Percentiles rank a stretch among this genome's conserved stretches.
These are phyloP conservation scores for Rhopilema esculentum DNA, from an alignment of 30 jellyfish, hydroid and myxozoan species.

Conservation along the genomic window DNA sequence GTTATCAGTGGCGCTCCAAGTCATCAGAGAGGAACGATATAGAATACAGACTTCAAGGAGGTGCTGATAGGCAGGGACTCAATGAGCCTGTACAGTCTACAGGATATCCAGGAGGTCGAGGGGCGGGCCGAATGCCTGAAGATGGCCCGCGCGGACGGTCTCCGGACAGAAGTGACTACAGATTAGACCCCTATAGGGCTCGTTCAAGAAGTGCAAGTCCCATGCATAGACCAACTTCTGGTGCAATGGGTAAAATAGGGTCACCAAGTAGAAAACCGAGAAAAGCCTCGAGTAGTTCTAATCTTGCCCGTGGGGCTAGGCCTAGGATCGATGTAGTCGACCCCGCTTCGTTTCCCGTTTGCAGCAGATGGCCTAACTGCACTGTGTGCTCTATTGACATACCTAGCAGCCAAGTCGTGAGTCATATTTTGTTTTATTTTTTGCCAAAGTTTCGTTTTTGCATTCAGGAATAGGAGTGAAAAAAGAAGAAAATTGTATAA, in stretches of 20 bases:
- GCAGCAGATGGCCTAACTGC: constrained; percentile 98
- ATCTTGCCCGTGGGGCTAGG: constrained; percentile 6
- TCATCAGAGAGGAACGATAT: constrained; percentile 1
- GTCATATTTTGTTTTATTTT: constrained; percentile 17
- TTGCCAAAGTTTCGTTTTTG: not conserved
- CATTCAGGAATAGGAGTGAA: no score
- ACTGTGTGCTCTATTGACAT: constrained; percentile 95
- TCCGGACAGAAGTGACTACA: constrained; percentile 2
- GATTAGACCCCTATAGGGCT: constrained; percentile 21
- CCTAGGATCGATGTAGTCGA: constrained; percentile 29
- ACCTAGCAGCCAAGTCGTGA: constrained; percentile 78
- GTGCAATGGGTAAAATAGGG: constrained; percentile 23
- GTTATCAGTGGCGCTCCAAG: constrained; percentile 16
- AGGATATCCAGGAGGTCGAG: constrained; percentile 19
- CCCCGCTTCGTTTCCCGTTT: constrained; percentile 84
- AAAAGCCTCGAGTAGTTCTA: constrained; percentile 20
- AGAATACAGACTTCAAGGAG: not conserved
- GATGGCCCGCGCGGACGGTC: constrained; percentile 29
- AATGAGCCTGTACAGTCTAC: not conserved
- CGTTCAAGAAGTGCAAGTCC: constrained; percentile 79
- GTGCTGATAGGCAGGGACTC: not conserved
- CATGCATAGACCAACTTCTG: constrained; percentile 19
- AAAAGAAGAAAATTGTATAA: no score
- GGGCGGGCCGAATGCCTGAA: not conserved
- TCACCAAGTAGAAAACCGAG: constrained; percentile 54